Evolutionary conservation across 2,113 vertebrate genomes (phyloP), one percentile per base, ranked within the genome.

Genomic region (Oenanthe melanoleuca): DNA sequence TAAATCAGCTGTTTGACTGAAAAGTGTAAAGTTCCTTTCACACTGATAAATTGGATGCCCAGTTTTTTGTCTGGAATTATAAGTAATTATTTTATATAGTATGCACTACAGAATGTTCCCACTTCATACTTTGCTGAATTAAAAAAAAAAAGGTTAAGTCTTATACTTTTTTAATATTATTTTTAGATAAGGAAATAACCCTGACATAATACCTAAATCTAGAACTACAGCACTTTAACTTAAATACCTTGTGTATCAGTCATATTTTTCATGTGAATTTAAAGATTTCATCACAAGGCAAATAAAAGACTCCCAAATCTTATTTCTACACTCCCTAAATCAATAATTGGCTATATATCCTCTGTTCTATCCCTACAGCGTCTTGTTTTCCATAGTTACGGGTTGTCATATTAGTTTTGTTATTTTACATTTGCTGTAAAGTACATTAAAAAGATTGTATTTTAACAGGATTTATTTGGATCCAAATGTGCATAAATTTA

Each of bases 321-420:
- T 45, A 86, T 16, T 66, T 79, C 4, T 47, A 24, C 5, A 47
- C 8, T 61, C 55, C 19, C 5, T 38, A 74, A 82, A 34, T 42
- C 23, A 52, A 18, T 25, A 45, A 73, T 45, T 61, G 3, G 5
- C 11, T 56, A 24, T 45, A 60, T 0, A 0, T 37, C 3, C 14
- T 49, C 9, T 70, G 2, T 75, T 71, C 4, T 61, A 25, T 42
- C 11, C 22, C 47, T 82, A 42, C 0, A 42, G 9, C 3, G 47
- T 37, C 8, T n/a, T 79, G 4, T 52, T 61, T 75, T 53, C 26
- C 34, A 34, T 28, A 71, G 9, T 19, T 61, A 17, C 6, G 34
- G 52, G 12, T 34, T 7, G 2, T 5, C 6, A 14, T 60, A 53
- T 38, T 20, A 14, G 14, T 80, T 78, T 40, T 45, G 3, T 31